Base-by-base conservation (phyloP, 2,888 invertebrate genomes). In the Lomographa bimaculata region DNA sequence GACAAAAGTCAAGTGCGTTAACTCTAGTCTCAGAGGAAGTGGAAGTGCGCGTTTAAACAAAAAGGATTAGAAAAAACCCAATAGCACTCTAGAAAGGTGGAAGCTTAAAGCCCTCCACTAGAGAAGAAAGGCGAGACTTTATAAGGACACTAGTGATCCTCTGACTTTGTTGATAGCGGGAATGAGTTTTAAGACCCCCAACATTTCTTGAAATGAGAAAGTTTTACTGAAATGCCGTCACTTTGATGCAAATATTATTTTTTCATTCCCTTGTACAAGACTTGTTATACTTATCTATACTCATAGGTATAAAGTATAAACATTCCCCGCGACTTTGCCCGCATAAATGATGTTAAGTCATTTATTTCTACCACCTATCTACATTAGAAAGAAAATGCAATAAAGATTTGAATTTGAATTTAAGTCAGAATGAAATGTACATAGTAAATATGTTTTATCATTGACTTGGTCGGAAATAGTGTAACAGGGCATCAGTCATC, bases 1-100 rank as follows among this genome's bases (percentile, higher is more conserved):
- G 21, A 8, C 21, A 23, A 23, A 23, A 7, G 8, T 23, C 14
- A 23, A 28, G 21, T 12, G 3, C 14, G 2, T 24, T 24, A 28
- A 39, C 33, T 12, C 6, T 23, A 23, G 23, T 10, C 27, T 7
- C 12, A 4, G 33, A 20, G 18, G 37, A 39, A 47, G 30, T 26
- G 34, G 27, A 26, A 18, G 34, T n/a, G 39, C 26, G 24, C 35
- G 27, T 36, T 42, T 36, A 39, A 50, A 47, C 43, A 45, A 42
- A 45, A 50, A 46, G 48, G 50, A 50, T 50, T 50, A 44, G 46
- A 17, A 25, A 26, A 37, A 40, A 32, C 46, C 30, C 43, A 47
- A 46, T 38, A 33, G 48, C 39, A 37, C 48, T 47, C 35, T n/a
- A 34, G 30, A 46, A 41, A 42, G 38, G 30, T 29, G 27, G 21